Percentiles rank a stretch among this genome's conserved stretches.
Conservation (phyloP, 2,113 vertebrate species). For the Brienomyrus brachyistius region DNA sequence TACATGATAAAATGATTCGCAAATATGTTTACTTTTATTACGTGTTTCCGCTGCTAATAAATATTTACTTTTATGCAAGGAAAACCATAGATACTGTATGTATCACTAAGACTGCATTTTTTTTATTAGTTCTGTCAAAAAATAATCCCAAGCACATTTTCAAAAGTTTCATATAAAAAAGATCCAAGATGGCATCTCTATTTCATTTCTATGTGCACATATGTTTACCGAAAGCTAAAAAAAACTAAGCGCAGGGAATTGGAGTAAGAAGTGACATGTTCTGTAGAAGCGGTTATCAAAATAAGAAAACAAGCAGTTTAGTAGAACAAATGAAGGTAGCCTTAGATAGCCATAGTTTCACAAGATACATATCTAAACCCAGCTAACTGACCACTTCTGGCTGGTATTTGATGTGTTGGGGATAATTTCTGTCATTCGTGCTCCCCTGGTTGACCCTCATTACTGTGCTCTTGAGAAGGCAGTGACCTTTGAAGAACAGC, state of each 20-base stretch:
- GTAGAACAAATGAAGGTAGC: not conserved
- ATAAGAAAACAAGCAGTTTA: not conserved
- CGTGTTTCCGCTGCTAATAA: not conserved
- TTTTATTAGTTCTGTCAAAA: not conserved
- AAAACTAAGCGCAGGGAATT: not conserved
- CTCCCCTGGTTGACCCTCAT: not conserved
- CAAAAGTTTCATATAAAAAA: not conserved
- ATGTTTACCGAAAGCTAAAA: not conserved
- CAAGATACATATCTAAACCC: not conserved
- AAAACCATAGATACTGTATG: not conserved
- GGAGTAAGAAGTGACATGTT: not conserved
- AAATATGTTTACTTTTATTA: not conserved
- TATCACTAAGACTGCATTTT: not conserved
- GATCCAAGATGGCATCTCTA: not conserved
- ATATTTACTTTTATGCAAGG: not conserved
- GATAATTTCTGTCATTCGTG: conserved; percentile 26
- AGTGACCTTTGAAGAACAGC: not conserved
- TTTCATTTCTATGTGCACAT: not conserved
- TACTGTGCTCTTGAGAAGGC: not conserved
- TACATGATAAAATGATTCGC: not conserved
- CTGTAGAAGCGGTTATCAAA: not conserved
- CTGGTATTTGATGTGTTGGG: conserved; percentile 27
- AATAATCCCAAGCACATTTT: not conserved
- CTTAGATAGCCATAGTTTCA: not conserved
- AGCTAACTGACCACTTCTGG: not conserved